Base-by-base conservation (phyloP, 2,113 vertebrate species). In the Regulus satrapa region DNA sequence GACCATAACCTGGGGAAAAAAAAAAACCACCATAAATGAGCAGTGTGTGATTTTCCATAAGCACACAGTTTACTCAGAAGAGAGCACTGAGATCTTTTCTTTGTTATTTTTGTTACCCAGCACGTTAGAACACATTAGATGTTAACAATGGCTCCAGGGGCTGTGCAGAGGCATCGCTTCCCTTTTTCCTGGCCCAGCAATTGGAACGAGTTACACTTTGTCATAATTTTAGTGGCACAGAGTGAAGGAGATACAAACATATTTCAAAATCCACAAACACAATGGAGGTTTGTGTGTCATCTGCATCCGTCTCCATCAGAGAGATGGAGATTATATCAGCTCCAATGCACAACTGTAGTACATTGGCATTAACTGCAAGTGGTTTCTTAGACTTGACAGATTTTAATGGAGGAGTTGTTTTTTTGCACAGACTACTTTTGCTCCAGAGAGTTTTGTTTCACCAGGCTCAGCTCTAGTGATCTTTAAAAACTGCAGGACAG, bases 1-100 rank as follows among this genome's bases (percentile, higher is more conserved):
- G 98, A 62, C 99, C 99, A 14, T 99, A 98, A 16, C 99, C 99
- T 99, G 93, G 40, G 66, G 62, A 55, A 28, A 40, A 31, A 41
- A 41, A 41, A 48, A 48, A 9, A 2, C 7, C 34, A 2, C 7
- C 18, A 9, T 4, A 43, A 81, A 77, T 69, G 16, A 88, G 55
- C 66, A 49, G 24, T 40, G 16, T 12, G 11, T 15, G 66, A 40
- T 61, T 54, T n/a, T 38, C 36, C 66, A 7, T 48, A 77, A 88
- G 31, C 21, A 49, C 16, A 45, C 17, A 72, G 41, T 23, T 75
- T 28, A 54, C 21, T 41, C 46, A 76, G 32, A 48, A 73, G 26
- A 59, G 26, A 79, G 43, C 62, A 51, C 26, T 43, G 68, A 67
- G 34, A 64, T 8, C 5, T 58, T 21, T 12, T 59, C 45, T 76